These are phyloP conservation scores for Trichoplusia ni DNA, from an alignment of 1,140 invertebrate genomes.

Conservation along the genomic window DNA sequence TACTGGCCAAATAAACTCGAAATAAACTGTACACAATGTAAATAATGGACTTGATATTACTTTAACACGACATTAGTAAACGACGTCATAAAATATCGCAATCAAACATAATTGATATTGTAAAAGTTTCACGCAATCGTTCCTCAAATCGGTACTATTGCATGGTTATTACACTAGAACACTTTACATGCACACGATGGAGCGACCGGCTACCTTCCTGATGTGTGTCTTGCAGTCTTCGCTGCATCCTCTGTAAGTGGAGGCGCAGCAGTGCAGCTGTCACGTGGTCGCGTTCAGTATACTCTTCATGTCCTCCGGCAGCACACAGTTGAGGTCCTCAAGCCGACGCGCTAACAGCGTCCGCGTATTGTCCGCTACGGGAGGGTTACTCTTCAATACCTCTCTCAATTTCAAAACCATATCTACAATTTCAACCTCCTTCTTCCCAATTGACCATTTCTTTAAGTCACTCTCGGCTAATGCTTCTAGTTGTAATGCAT, in stretches of 20 bases:
- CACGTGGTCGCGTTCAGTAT: conserved; percentile 85
- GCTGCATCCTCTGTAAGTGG: conserved; percentile 71
- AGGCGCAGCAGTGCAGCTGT: conserved; percentile 76
- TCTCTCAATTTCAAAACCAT: conserved; percentile 94
- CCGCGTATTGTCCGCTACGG: conserved; percentile 86
- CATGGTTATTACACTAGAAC: not conserved
- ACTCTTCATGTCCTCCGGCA: conserved; percentile 94
- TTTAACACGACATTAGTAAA: not conserved
- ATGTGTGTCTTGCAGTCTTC: conserved; percentile 62
- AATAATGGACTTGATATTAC: not conserved
- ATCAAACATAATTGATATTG: conserved; percentile 1
- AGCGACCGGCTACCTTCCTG: conserved; percentile 44
- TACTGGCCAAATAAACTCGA: not conserved
- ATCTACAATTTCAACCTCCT: conserved; percentile 98
- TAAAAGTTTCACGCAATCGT: conserved; percentile 2
- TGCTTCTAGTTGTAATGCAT: conserved; percentile 95
- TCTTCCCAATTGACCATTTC: conserved; percentile 93
- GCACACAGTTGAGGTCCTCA: conserved; percentile 90
- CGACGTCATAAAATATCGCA: not conserved
- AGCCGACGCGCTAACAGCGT: conserved; percentile 90
- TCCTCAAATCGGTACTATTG: conserved; percentile 4
- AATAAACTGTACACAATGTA: too few species aligned
- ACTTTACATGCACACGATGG: conserved; percentile 66
- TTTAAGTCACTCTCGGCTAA: conserved; percentile 94
- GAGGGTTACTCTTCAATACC: conserved; percentile 90